Conservation (phyloP, 2,113 vertebrate genomes). For the Mirounga angustirostris region DNA sequence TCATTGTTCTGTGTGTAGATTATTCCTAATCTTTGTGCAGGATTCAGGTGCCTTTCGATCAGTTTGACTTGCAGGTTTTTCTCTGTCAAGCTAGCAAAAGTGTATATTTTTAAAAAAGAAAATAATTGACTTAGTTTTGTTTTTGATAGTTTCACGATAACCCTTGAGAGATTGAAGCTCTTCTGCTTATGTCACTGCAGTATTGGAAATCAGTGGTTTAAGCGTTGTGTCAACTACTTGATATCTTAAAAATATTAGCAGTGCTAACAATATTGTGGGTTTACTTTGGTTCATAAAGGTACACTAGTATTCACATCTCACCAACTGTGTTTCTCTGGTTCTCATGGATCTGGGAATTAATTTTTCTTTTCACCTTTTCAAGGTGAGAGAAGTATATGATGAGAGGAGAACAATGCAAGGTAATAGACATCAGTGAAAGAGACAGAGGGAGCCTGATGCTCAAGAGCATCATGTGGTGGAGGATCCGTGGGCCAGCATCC, state of each 20-base stretch:
- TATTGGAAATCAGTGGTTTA: not conserved
- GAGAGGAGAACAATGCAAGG: not conserved
- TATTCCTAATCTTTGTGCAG: not conserved
- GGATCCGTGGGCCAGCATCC: not conserved
- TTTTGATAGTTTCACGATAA: constrained; percentile 37
- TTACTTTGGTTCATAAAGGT: not conserved
- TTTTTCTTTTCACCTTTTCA: constrained; percentile 15
- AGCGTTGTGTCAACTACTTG: not conserved
- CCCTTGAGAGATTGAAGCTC: not conserved
- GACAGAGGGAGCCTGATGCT: not conserved
- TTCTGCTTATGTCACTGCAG: not conserved
- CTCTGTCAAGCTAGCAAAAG: not conserved
- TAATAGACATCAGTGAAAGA: not conserved
- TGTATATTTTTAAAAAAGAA: constrained; percentile 1
- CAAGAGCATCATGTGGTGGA: not conserved
- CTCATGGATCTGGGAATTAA: not conserved
- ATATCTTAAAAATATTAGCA: not conserved
- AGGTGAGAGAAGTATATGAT: not conserved
- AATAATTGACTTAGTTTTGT: constrained; percentile 23
- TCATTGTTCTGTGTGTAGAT: not conserved
- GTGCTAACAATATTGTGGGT: not conserved
- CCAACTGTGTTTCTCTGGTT: not conserved
- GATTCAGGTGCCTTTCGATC: not conserved
- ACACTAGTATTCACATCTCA: not conserved
- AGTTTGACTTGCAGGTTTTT: not conserved